Evolutionary conservation across 2,888 invertebrate genomes (phyloP), one percentile per base, ranked within the genome.

Genomic region (Cordilura impudica): DNA sequence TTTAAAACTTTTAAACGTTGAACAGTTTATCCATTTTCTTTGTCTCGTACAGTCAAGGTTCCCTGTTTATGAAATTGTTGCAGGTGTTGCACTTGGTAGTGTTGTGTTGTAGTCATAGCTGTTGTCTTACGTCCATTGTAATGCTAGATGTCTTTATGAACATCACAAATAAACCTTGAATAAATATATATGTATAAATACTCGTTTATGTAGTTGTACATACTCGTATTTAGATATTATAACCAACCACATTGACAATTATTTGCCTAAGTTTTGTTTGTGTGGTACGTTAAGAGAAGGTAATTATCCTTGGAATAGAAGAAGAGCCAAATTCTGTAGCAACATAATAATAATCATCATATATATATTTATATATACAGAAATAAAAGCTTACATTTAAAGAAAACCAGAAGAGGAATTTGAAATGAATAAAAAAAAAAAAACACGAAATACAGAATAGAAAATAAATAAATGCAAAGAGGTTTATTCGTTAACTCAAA

Each of bases 151-250:
- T 79, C 47, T 8, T 31, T 53, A 47, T 53, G 49, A 74, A 66
- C 60, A 74, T 70, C 74, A 61, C 14, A 74, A 74, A 79, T 79
- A 75, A 79, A 67, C 78, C 78, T 79, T 74, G 74, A 79, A 67
- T 47, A 54, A 35, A 29, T 47, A 21, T 60, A 31, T 12, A 31
- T 31, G 2, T 23, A 23, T 23, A 23, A 10, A 58, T 31, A 58
- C 21, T 43, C 18, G 8, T 29, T n/a, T n/a, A 53, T 35, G 4
- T 67, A n/a, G 10, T 47, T 29, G 18, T 60, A 26, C 47, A 16
- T 23, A 23, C 16, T 35, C 35, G 43, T 66, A 58, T 67, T 63
- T 63, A 31, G 45, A 26, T 61, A 35, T 4, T 21, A 49, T 19
- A 49, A 21, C 6, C 21, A 12, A 5, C 5, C 19, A n/a, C n/a